Conservation (phyloP, 2,113 vertebrate species). For the Lipophrys pholis region DNA sequence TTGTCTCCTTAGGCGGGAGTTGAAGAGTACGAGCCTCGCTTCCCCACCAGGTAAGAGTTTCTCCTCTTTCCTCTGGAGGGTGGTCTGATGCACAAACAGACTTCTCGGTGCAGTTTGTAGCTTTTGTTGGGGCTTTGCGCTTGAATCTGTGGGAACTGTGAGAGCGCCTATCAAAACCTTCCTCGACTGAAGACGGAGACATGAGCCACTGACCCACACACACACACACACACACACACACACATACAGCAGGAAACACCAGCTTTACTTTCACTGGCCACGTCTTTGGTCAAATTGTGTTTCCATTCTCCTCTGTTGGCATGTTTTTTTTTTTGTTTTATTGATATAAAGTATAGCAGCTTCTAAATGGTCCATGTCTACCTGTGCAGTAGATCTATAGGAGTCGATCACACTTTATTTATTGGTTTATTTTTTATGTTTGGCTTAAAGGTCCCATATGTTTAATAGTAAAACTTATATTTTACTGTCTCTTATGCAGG, state of each 20-base stretch:
- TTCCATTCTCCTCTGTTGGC: conserved; percentile 3
- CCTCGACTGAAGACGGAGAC: conserved; percentile 7
- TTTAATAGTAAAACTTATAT: too few relatives aligned
- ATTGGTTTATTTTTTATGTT: too few relatives aligned
- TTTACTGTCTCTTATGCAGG: too few relatives aligned
- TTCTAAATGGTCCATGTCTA: too few relatives aligned
- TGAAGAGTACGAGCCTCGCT: conserved; percentile 90
- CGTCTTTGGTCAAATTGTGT: conserved; percentile 13
- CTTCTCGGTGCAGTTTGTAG: too few relatives aligned
- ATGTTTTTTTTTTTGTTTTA: too few relatives aligned
- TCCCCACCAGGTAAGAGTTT: conserved; percentile 90
- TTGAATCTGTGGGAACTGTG: neutral
- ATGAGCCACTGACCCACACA: too few relatives aligned
- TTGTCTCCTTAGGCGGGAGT: conserved; percentile 78
- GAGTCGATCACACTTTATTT: too few relatives aligned
- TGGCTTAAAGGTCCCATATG: too few relatives aligned
- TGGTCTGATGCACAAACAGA: neutral
- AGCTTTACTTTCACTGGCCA: conserved; percentile 12
- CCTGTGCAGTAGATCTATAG: too few relatives aligned
- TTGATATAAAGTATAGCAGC: too few relatives aligned
- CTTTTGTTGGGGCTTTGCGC: neutral
- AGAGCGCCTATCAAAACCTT: too few relatives aligned
- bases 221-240: conserved; percentile 25
- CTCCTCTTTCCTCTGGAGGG: neutral
- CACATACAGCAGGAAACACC: conserved; percentile 9